A percentile compares a stretch with the other conserved stretches of the same genome.
Evolutionary conservation across 2,888 invertebrate genomes (phyloP).

Genomic region (Scaptomyza polygonia): DNA sequence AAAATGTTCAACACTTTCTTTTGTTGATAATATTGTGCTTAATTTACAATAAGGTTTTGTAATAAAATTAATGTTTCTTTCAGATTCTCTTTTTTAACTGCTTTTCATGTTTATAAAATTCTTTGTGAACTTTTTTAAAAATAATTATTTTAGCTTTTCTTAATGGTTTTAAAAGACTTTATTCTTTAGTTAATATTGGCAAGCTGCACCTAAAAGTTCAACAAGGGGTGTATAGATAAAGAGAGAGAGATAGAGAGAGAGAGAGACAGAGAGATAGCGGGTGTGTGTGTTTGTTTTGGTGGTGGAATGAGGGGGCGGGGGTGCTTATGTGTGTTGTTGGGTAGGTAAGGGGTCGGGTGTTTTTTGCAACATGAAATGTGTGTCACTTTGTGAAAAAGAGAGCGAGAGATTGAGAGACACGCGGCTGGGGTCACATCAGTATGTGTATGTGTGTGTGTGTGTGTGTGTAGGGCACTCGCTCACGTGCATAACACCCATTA

Average conservation of each 20-base stretch:
- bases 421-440: conserved; percentile 35
- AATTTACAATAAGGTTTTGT: conserved; percentile 82
- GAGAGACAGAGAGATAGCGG: conserved; percentile 6
- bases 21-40: conserved; percentile 64
- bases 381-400: conserved; percentile 32
- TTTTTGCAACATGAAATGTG: conserved; percentile 45
- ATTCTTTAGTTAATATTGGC: conserved; percentile 44
- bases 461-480: conserved; percentile 27
- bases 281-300: neutral
- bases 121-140: conserved; percentile 23
- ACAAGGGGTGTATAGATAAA: conserved; percentile 43
- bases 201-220: conserved; percentile 64
- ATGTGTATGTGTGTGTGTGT: conserved; percentile 8
- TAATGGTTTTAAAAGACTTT: conserved; percentile 21
- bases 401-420: conserved; percentile 5
- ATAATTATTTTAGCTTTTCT: conserved; percentile 17
- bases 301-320: neutral
- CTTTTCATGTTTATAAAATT: conserved; percentile 19
- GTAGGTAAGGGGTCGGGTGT: conserved; percentile 14
- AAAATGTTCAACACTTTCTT: conserved; percentile 44
- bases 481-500: conserved; percentile 48
- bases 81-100: conserved; percentile 18
- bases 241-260: conserved; percentile 8
- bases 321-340: conserved; percentile 5
- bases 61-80: conserved; percentile 61